Base-by-base conservation (phyloP, 2,797 vertebrate species). In the Bradypodion ventrale region DNA sequence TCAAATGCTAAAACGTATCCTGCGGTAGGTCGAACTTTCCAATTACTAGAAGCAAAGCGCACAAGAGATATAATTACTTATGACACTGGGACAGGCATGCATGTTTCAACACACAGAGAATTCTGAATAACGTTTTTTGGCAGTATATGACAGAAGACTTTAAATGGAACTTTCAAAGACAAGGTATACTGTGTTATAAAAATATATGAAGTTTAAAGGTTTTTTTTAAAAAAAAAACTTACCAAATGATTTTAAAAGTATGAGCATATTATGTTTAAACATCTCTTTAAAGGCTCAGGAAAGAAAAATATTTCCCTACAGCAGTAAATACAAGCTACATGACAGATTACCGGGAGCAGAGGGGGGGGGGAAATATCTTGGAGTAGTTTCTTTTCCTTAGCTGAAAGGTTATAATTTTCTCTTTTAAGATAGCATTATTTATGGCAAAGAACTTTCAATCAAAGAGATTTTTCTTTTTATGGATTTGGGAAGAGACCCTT, bases 1-100 rank as follows among this genome's bases (percentile, higher is more conserved):
- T 94, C 94, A 94, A 93, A 95, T 87, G 90, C 90, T 94, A 93
- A 95, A 94, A 93, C 32, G 85, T 88, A 93, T 93, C 90, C 95
- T 96, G 95, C 92, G 95, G 95, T 95, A 96, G 95, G 95, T 96
- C 95, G 93, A 82, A 90, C 93, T 93, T 95, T 95, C 91, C 93
- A 96, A 95, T 94, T 95, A 96, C 95, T 95, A 94, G 93, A 95
- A 94, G 93, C 85, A 93, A 56, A 94, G 94, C 91, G 92, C 90
- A 93, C 79, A 87, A 93, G 92, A 89, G 92, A 94, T 95, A 95
- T 96, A 96, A 96, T 96, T 96, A 96, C 93, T 94, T 95, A 95
- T 94, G 94, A 95, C 95, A 96, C 91, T 92, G 90, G 94, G 93
- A 95, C 93, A 95, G 93, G 94, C 90, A 89, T 95, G 89, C 95